These are phyloP conservation scores for Cotesia congregata DNA, from an alignment of 2,888 invertebrate genomes.

Conservation along the genomic window DNA sequence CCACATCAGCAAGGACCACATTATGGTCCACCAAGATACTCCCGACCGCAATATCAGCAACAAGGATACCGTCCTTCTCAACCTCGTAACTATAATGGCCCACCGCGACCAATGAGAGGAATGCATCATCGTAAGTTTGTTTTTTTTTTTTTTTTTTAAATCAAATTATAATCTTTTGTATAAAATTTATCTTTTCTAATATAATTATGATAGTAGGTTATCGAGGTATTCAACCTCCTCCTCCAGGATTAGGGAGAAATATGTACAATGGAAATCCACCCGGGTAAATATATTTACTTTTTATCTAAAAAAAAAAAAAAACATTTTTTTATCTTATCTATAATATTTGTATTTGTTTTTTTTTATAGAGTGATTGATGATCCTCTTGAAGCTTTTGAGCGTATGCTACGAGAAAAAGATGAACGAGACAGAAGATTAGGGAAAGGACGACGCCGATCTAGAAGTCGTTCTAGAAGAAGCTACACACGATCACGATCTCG, in stretches of 20 bases:
- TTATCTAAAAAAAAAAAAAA: background rate
- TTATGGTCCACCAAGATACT: slow-evolving; percentile 59
- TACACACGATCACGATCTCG: slow-evolving; percentile 70
- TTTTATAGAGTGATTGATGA: slow-evolving; percentile 81
- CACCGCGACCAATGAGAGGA: slow-evolving; percentile 66
- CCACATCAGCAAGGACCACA: slow-evolving; percentile 60
- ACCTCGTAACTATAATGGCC: slow-evolving; percentile 67
- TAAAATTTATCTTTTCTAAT: slow-evolving; percentile 9
- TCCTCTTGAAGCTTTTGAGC: slow-evolving; percentile 88
- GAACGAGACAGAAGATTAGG: slow-evolving; percentile 78
- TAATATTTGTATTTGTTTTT: slow-evolving; percentile 1
- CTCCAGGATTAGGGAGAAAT: slow-evolving; percentile 73
- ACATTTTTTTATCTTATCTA: slow-evolving; percentile 9
- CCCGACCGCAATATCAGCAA: slow-evolving; percentile 65
- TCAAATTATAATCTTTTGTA: slow-evolving; percentile 23
- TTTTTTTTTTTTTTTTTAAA: slow-evolving; percentile 20
- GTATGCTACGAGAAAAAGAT: slow-evolving; percentile 88
- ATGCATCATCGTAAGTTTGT: slow-evolving; percentile 63
- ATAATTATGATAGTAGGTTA: slow-evolving; percentile 57
- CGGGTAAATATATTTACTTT: slow-evolving; percentile 65
- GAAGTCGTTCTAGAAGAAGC: slow-evolving; percentile 71
- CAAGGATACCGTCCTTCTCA: slow-evolving; percentile 62
- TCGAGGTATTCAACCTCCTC: slow-evolving; percentile 73
- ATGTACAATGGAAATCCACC: slow-evolving; percentile 72
- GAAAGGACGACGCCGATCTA: slow-evolving; percentile 74